phyloP scores from a whole-genome alignment of 2,888 invertebrate genomes.

The Metallyticus violacea region DNA sequence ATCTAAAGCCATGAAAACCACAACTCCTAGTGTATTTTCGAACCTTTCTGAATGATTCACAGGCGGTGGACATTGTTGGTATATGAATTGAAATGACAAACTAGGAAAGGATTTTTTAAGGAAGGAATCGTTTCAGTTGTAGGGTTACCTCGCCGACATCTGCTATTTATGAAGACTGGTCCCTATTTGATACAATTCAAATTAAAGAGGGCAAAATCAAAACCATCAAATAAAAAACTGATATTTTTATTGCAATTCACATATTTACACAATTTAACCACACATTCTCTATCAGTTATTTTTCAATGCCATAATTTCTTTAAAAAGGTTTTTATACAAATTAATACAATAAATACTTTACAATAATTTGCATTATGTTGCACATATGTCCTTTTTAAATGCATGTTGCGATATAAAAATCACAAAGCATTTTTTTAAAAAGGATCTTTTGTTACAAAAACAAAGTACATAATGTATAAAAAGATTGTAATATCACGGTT shows the following conservation, averaged over 20 bases:
- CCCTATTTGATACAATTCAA: too few species aligned
- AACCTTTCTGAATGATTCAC: too few species aligned
- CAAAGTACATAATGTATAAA: not conserved
- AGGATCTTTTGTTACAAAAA: not conserved
- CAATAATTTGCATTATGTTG: not conserved
- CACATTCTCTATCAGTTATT: not conserved
- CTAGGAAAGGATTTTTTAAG: too few species aligned
- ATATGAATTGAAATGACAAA: too few species aligned
- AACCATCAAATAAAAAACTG: not conserved
- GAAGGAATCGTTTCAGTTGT: too few species aligned
- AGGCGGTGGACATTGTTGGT: too few species aligned
- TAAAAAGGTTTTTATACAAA: conserved; percentile 5
- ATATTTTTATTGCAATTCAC: not conserved
- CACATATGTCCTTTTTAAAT: not conserved
- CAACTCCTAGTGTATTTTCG: too few species aligned
- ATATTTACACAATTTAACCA: not conserved
- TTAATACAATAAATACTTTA: conserved; percentile 9
- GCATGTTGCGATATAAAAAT: not conserved
- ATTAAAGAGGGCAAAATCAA: not conserved
- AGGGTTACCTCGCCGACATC: too few species aligned
- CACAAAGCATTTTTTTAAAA: not conserved
- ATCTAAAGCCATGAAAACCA: too few species aligned
- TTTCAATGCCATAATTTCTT: not conserved
- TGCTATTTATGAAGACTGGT: too few species aligned
- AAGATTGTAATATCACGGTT: not conserved